Conservation (phyloP, 1,140 invertebrate genomes). For the Leptinotarsa texana region DNA sequence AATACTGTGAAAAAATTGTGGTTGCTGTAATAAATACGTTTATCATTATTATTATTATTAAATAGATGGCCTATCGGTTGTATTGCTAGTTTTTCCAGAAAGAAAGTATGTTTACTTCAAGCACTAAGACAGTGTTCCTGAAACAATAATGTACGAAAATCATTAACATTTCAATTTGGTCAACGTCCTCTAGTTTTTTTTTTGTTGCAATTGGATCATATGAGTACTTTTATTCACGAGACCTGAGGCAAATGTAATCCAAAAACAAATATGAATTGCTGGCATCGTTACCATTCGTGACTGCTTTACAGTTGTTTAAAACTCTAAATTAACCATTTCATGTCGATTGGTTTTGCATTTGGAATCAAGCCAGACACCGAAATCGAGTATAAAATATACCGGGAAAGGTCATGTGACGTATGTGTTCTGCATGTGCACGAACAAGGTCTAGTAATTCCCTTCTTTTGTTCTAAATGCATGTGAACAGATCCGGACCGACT, state of each 20-base stretch:
- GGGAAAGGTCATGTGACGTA: slow-evolving; percentile 12
- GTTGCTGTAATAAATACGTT: no score
- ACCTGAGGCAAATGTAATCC: not conserved
- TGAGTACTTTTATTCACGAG: no score
- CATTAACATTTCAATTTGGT: no score
- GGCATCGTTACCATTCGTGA: not conserved
- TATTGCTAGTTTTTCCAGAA: no score
- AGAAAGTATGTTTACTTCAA: no score
- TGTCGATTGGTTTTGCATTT: slow-evolving; percentile 21
- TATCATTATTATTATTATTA: no score
- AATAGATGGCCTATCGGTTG: no score
- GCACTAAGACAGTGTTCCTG: no score
- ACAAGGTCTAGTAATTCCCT: not conserved
- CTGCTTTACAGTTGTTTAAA: slow-evolving; percentile 26
- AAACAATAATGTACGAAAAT: no score
- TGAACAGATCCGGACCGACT: not conserved
- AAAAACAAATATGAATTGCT: not conserved
- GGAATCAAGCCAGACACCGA: slow-evolving; percentile 20
- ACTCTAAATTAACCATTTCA: slow-evolving; percentile 24
- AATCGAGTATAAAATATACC: slow-evolving; percentile 28
- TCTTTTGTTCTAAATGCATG: not conserved
- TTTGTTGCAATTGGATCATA: no score
- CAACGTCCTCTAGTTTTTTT: no score
- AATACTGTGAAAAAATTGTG: no score
- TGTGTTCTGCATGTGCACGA: not conserved